These are phyloP conservation scores for Pseudomyrmex sp. DNA, from an alignment of 1,140 invertebrate genomes.

Conservation along the genomic window DNA sequence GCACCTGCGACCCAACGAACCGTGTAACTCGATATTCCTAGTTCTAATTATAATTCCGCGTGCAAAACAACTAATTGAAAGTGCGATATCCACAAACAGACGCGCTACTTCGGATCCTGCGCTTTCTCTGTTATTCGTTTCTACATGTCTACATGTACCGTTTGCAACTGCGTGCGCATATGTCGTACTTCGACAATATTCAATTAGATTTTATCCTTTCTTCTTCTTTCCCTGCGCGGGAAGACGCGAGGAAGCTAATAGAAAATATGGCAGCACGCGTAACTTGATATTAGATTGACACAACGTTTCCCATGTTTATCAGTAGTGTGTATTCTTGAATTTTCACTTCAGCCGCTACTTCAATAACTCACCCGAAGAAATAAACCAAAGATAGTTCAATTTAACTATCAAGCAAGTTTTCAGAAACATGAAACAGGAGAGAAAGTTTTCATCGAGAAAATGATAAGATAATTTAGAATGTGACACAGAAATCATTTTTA, in stretches of 20 bases:
- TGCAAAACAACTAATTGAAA: constrained; percentile 51
- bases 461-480: neutral
- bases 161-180: neutral
- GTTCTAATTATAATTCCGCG: constrained; percentile 51
- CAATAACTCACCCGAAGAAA: neutral
- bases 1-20: constrained; percentile 17
- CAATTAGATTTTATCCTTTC: constrained; percentile 37
- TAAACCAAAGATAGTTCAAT: constrained; percentile 53
- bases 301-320: neutral
- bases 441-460: neutral
- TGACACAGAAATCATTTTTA: too few relatives aligned
- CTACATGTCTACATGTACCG: neutral
- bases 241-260: neutral
- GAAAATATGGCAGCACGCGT: constrained; percentile 36
- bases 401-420: constrained; percentile 36
- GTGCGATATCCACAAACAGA: constrained; percentile 15
- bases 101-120: constrained; percentile 17
- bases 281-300: constrained; percentile 59
- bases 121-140: constrained; percentile 29
- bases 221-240: neutral
- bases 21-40: constrained; percentile 65
- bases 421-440: neutral
- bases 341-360: constrained; percentile 26
- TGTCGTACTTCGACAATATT: neutral
- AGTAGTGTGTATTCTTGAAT: constrained; percentile 39